A percentile compares a stretch with the other conserved stretches of the same genome.
Evolutionary conservation across 2,113 vertebrate genomes (phyloP).

Genomic region (Salminus brasiliensis): DNA sequence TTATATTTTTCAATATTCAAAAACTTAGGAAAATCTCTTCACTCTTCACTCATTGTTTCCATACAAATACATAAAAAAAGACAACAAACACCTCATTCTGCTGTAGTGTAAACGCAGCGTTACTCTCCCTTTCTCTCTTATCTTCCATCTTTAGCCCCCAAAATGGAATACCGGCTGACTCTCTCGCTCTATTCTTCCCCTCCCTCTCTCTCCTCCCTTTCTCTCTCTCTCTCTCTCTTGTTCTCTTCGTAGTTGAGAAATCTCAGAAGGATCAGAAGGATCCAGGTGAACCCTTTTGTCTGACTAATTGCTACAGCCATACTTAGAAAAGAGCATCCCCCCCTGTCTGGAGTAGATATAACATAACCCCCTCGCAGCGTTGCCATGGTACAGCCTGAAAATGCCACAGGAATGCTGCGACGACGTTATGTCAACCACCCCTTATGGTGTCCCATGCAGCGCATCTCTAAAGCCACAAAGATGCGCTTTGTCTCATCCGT

Average conservation of each 20-base stretch:
- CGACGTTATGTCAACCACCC: slow-evolving; percentile 36
- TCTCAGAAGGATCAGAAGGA: slow-evolving; percentile 82
- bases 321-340: slow-evolving; percentile 67
- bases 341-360: slow-evolving; percentile 65
- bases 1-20: no score
- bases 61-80: no score
- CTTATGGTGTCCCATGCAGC: slow-evolving; percentile 74
- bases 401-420: slow-evolving; percentile 59
- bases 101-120: slow-evolving; percentile 20
- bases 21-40: no score
- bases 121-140: slow-evolving; percentile 11
- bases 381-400: slow-evolving; percentile 33
- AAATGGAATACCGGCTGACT: slow-evolving; percentile 42
- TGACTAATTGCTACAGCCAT: slow-evolving; percentile 81
- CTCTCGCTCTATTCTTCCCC: slow-evolving; percentile 81
- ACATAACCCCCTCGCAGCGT: slow-evolving; percentile 56
- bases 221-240: slow-evolving; percentile 65
- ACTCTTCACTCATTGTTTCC: no score
- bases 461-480: slow-evolving; percentile 79
- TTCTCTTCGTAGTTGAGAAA: slow-evolving; percentile 80
- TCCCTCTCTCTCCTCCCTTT: slow-evolving; percentile 82
- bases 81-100: no score
- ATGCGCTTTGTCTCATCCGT: slow-evolving; percentile 82
- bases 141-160: slow-evolving; percentile 22
- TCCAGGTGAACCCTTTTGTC: slow-evolving; percentile 89